Conservation (phyloP, 2,797 vertebrate species). For the Mus caroli region DNA sequence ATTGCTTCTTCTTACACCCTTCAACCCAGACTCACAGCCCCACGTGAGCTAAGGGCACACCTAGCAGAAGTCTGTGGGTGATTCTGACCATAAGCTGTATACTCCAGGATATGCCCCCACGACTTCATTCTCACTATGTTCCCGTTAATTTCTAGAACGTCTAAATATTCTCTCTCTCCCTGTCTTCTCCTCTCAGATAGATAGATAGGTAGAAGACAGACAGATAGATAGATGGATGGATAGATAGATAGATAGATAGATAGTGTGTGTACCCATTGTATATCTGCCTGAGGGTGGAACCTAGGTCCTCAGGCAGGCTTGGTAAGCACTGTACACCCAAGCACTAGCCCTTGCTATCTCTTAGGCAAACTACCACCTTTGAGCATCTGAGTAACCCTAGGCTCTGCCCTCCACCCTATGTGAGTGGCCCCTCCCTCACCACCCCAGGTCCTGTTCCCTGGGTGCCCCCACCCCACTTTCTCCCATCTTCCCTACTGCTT, state of each 20-base stretch:
- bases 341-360: background rate
- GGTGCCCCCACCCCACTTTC: background rate
- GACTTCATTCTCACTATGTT: background rate
- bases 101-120: rapidly evolving
- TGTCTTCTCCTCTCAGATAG: background rate
- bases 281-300: background rate
- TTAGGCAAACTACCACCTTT: too few relatives aligned
- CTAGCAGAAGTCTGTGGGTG: background rate
- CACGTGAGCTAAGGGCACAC: background rate
- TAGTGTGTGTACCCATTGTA: background rate
- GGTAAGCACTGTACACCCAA: background rate
- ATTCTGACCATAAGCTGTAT: background rate
- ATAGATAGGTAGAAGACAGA: background rate
- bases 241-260: background rate
- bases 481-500: background rate
- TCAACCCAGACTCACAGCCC: background rate
- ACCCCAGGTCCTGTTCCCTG: background rate
- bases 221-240: background rate
- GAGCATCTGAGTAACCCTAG: background rate
- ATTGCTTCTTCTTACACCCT: rapidly evolving
- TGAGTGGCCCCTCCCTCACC: background rate
- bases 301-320: background rate
- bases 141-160: background rate
- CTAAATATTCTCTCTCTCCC: background rate
- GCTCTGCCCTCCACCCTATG: rapidly evolving